Conservation (phyloP, 1,140 invertebrate species). For the Aphis craccivora region DNA sequence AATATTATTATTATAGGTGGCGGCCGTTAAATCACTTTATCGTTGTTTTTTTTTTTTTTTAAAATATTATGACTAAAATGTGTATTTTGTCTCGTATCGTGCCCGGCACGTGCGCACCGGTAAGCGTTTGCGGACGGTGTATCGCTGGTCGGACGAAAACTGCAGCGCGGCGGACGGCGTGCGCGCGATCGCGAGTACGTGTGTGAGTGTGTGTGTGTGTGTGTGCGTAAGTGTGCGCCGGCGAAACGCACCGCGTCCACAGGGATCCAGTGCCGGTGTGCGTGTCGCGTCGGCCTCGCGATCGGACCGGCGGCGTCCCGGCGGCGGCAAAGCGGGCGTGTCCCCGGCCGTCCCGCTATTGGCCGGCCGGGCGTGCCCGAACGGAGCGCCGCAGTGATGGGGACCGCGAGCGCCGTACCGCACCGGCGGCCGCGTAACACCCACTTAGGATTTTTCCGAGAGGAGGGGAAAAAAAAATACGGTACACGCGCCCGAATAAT, state of each 20-base stretch:
- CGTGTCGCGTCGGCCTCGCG: background rate
- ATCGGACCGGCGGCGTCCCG: background rate
- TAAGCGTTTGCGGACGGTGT: background rate
- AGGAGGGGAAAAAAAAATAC: background rate
- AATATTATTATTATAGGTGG: background rate
- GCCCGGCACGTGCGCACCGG: background rate
- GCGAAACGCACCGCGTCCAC: slow-evolving; percentile 51
- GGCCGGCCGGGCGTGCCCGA: slow-evolving; percentile 44
- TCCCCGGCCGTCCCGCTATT: slow-evolving; percentile 20
- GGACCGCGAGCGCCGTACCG: slow-evolving; percentile 39
- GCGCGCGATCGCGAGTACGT: background rate
- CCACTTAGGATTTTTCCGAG: slow-evolving; percentile 50
- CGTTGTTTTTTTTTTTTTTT: background rate
- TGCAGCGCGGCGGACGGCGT: background rate
- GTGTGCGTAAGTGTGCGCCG: background rate
- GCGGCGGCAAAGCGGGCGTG: background rate
- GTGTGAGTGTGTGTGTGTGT: background rate
- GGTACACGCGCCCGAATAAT: slow-evolving; percentile 4
- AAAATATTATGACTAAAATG: too few relatives aligned
- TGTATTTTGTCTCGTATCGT: background rate
- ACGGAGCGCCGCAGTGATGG: slow-evolving; percentile 21
- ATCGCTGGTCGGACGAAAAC: background rate
- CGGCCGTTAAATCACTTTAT: background rate
- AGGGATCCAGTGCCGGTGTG: slow-evolving; percentile 53
- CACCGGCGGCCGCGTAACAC: slow-evolving; percentile 44